Base-by-base conservation (phyloP, 2,113 vertebrate genomes). In the Parus major region DNA sequence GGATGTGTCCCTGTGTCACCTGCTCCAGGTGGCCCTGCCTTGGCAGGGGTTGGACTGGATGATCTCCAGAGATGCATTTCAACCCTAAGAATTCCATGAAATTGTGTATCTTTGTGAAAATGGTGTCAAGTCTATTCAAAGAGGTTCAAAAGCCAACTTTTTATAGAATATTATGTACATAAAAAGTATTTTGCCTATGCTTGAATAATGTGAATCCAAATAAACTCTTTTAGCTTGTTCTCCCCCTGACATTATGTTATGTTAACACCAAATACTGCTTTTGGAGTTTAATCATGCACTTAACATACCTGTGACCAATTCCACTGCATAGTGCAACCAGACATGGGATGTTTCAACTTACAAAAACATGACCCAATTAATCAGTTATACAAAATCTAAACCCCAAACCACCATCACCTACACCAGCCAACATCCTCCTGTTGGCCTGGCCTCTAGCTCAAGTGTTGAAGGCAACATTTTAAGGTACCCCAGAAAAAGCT, bases 381-480 rank as follows among this genome's bases (percentile, higher is more conserved):
- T 7, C n/a, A 52, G 11, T 39, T 72, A 39, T 44, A 49, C 7
- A 11, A 86, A 82, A 59, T 29, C 44, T 29, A 68, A 78, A 21
- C 5, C 36, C 10, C 31, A 57, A 80, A 17, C 11, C 9, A 65
- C 12, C 20, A 47, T 20, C 33, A 86, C 6, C 36, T 36, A 25
- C 21, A 71, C 23, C 68, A 64, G 24, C 3, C 31, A 65, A 73
- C 22, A 78, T 46, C 24, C 36, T 69, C 49, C 21, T 64, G 10
- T 10, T 12, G 31, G n/a, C 20, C 15, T 3, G 5, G 33, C 16
- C 39, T 33, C 15, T 42, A 13, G 2, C 0, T 1, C 12, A 7
- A 35, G 14, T 53, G 56, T 27, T 70, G 50, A 65, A 72, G 20
- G 27, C 12, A 59, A 8, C 19, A 11, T 61, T 83, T 64, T 47